Evolutionary conservation across 2,888 invertebrate genomes (phyloP).

Genomic region (Smittia sp.): DNA sequence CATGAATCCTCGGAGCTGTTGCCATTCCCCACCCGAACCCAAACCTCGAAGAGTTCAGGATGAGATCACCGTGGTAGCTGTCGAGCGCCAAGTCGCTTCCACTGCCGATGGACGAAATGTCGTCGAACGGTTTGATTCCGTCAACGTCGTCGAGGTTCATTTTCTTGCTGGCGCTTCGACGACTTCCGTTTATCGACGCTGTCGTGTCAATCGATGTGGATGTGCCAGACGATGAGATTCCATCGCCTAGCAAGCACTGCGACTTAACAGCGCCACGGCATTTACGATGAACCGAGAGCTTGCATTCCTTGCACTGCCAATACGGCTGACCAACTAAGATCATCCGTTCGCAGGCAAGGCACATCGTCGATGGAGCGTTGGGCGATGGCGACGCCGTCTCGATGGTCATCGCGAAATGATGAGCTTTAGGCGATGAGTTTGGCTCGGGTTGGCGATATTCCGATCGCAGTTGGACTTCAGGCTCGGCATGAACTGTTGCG

Average conservation of each 20-base stretch:
- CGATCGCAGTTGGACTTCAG: constrained; percentile 39
- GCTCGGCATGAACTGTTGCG: constrained; percentile 38
- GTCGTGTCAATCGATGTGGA: neutral
- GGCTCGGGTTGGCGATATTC: constrained; percentile 41
- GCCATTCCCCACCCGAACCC: constrained; percentile 39
- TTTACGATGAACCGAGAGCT: constrained; percentile 50
- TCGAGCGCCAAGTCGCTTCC: constrained; percentile 6
- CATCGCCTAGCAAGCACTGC: constrained; percentile 44
- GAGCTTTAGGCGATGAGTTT: constrained; percentile 46
- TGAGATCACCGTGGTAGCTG: constrained; percentile 32
- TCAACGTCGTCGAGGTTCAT: constrained; percentile 31
- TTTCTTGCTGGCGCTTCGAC: neutral
- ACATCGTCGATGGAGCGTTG: constrained; percentile 43
- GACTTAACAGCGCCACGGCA: constrained; percentile 49
- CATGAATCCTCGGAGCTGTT: constrained; percentile 48
- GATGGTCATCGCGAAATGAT: constrained; percentile 51
- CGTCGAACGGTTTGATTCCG: constrained; percentile 34
- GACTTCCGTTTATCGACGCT: constrained; percentile 1
- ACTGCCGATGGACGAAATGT: constrained; percentile 30
- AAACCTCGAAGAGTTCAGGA: constrained; percentile 26
- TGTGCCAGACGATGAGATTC: constrained; percentile 16
- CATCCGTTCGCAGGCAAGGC: constrained; percentile 48
- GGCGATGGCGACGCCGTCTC: constrained; percentile 46
- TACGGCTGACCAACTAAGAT: constrained; percentile 49
- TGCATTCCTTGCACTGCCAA: constrained; percentile 53